Evolutionary conservation across 2,888 invertebrate genomes (phyloP), one percentile per base, ranked within the genome.

Genomic region (Allacma fusca): DNA sequence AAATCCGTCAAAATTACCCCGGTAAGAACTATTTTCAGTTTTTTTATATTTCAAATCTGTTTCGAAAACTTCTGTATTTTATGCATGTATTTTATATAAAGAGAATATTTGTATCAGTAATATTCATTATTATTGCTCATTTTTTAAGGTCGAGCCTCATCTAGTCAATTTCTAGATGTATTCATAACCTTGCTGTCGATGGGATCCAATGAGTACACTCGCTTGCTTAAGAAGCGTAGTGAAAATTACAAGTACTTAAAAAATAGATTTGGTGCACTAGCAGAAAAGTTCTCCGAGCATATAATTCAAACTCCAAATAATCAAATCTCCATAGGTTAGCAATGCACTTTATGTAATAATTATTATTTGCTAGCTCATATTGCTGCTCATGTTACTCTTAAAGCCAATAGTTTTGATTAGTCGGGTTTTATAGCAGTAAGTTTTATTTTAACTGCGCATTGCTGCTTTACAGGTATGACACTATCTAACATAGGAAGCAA

Each of bases 131-230:
- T n/a, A n/a, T n/a, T n/a, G n/a, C n/a, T n/a, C n/a, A 19, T 9
- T 43, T 77, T 81, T 85, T 79, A 86, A 88, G 92, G 93, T 43
- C 88, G 94, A 80, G 94, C 92, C 2, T 92, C 92, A 29, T 89
- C 90, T 12, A 90, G 91, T 75, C 92, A 93, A 75, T 89, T 91
- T 0, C 87, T 92, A 82, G 94, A 94, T 86, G 89, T 93, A 9
- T 91, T 94, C 85, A 92, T 94, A 85, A 94, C 94, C 0, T 86
- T 94, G 19, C 86, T 94, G 59, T 90, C 91, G 16, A 87, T 94
- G 80, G 94, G 94, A 1, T 88, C 88, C 82, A 87, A 87, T 69
- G 92, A 92, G 1, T 93, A 91, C 85, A 88, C 89, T 83, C 87
- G 89, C 69, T 86, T 92, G 26, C 87, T 91, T n/a, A 86, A 88